Conservation (phyloP, 2,113 vertebrate species). For the Indicator maculatus region DNA sequence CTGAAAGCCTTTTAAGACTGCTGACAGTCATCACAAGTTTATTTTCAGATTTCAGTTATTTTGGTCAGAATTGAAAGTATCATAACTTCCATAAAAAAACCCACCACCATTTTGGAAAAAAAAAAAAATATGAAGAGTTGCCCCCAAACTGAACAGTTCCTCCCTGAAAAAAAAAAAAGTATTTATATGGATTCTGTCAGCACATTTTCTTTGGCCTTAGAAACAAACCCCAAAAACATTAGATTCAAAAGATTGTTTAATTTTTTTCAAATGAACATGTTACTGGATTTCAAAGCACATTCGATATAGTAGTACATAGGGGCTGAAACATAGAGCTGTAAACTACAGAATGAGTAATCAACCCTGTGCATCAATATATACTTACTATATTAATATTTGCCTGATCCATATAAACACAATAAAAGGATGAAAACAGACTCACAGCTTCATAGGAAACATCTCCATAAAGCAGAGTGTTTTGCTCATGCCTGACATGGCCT, state of each 20-base stretch:
- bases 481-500: background rate
- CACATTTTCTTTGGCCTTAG: slow-evolving; percentile 28
- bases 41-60: slow-evolving; percentile 17
- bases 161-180: background rate
- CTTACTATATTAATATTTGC: slow-evolving; percentile 43
- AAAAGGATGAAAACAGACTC: slow-evolving; percentile 32
- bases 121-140: background rate
- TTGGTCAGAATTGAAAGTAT: background rate
- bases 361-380: background rate
- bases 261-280: slow-evolving; percentile 15
- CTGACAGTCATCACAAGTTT: background rate
- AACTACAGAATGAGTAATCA: slow-evolving; percentile 39
- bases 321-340: slow-evolving; percentile 24
- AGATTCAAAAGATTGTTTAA: slow-evolving; percentile 60
- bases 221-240: background rate
- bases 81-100: background rate
- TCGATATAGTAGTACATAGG: slow-evolving; percentile 35
- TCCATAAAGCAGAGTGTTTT: background rate
- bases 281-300: slow-evolving; percentile 46
- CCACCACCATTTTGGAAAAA: background rate
- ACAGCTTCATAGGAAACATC: slow-evolving; percentile 29
- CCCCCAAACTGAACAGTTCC: background rate
- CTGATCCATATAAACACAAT: slow-evolving; percentile 41
- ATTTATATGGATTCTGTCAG: slow-evolving; percentile 36
- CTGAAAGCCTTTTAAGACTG: slow-evolving; percentile 41